Conservation (phyloP, 2,888 invertebrate genomes). For the Xestoiulus laeticollis region DNA sequence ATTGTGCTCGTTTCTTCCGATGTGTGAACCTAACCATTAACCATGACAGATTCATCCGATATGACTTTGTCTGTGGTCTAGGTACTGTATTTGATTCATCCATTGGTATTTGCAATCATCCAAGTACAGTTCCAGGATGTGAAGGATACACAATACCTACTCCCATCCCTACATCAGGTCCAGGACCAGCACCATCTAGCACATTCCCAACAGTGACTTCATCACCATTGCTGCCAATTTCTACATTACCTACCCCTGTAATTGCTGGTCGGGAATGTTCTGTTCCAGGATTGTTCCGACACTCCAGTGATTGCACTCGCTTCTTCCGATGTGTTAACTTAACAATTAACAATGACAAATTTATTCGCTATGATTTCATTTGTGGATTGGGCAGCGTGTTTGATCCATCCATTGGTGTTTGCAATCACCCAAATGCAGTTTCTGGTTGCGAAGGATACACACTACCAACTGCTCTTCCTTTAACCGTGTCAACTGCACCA, state of each 20-base stretch:
- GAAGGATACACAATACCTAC: neutral
- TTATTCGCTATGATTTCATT: slow-evolving; percentile 57
- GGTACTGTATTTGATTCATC: slow-evolving; percentile 45
- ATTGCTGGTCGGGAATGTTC: slow-evolving; percentile 29
- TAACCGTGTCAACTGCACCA: neutral
- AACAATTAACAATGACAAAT: slow-evolving; percentile 44
- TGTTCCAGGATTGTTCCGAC: slow-evolving; percentile 44
- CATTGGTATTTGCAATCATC: slow-evolving; percentile 39
- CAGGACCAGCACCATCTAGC: too few species aligned
- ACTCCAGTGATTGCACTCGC: slow-evolving; percentile 32
- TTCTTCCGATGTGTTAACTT: slow-evolving; percentile 51
- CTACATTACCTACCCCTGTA: slow-evolving; percentile 14
- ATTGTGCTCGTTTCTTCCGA: slow-evolving; percentile 44
- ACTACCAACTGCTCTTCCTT: neutral
- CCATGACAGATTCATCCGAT: neutral
- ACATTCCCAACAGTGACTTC: neutral
- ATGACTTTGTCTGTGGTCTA: slow-evolving; percentile 44
- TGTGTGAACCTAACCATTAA: slow-evolving; percentile 11
- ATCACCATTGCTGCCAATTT: neutral
- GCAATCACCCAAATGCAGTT: slow-evolving; percentile 56
- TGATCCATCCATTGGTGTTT: slow-evolving; percentile 58
- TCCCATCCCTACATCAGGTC: neutral
- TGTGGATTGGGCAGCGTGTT: slow-evolving; percentile 58
- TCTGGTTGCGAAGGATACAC: neutral
- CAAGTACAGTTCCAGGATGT: slow-evolving; percentile 35